These are phyloP conservation scores for Selenia dentaria DNA, from an alignment of 2,888 invertebrate genomes.

Conservation along the genomic window DNA sequence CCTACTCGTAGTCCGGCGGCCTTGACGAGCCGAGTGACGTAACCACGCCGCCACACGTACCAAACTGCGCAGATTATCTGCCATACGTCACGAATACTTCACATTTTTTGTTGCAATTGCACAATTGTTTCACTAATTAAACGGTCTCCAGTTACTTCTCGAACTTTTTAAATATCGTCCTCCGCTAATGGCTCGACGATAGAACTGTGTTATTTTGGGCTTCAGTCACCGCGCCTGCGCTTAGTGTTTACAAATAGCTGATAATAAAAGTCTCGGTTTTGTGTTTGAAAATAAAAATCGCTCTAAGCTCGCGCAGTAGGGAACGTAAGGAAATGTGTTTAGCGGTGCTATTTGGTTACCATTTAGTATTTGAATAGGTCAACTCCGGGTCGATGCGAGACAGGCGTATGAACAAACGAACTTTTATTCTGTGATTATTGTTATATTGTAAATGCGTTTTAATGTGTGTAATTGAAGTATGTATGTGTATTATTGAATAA, in stretches of 20 bases:
- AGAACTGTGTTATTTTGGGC: slow-evolving; percentile 14
- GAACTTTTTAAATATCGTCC: slow-evolving; percentile 1
- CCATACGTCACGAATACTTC: slow-evolving; percentile 6
- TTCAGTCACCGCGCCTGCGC: slow-evolving; percentile 2
- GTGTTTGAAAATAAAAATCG: slow-evolving; percentile 16
- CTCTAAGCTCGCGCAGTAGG: neutral
- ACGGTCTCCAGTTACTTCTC: slow-evolving; percentile 2
- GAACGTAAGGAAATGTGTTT: no score
- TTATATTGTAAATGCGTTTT: no score
- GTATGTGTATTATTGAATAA: no score
- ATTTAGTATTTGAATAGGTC: no score
- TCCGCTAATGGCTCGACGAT: neutral
- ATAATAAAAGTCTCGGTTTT: slow-evolving; percentile 7
- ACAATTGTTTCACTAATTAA: slow-evolving; percentile 1
- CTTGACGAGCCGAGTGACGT: slow-evolving; percentile 15
- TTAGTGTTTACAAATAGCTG: slow-evolving; percentile 1
- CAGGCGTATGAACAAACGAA: no score
- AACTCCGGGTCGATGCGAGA: no score
- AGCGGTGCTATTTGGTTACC: no score
- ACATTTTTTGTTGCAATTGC: slow-evolving; percentile 18
- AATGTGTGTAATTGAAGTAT: no score
- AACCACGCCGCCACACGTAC: neutral
- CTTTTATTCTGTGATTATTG: no score
- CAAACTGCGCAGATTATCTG: slow-evolving; percentile 16
- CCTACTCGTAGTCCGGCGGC: slow-evolving; percentile 3